phyloP scores from a whole-genome alignment of 1,140 invertebrate species.

The Phthorimaea operculella region DNA sequence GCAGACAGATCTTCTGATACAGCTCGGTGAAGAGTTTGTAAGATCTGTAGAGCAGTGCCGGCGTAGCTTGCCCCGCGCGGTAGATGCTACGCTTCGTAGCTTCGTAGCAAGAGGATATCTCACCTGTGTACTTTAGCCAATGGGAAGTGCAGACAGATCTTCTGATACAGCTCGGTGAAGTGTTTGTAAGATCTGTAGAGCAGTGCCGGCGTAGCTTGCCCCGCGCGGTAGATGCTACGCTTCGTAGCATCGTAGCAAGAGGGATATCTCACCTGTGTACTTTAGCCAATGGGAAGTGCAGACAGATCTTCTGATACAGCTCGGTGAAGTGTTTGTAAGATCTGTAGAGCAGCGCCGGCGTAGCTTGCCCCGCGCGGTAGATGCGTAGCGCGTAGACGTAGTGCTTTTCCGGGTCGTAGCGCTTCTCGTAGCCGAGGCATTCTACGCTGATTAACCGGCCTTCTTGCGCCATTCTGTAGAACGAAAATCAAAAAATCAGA shows the following conservation, averaged over 20 bases:
- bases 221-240: too few species aligned
- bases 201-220: too few species aligned
- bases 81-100: too few species aligned
- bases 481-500: background rate
- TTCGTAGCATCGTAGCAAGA: too few species aligned
- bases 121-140: conserved; percentile 87
- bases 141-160: conserved; percentile 92
- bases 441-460: conserved; percentile 88
- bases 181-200: too few species aligned
- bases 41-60: too few species aligned
- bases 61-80: too few species aligned
- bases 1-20: too few species aligned
- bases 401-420: conserved; percentile 97
- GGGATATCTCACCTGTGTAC: too few species aligned
- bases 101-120: too few species aligned
- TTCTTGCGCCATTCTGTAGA: conserved; percentile 85
- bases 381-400: conserved; percentile 96
- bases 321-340: conserved; percentile 97
- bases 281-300: conserved; percentile 91
- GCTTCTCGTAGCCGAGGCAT: conserved; percentile 91
- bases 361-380: conserved; percentile 83
- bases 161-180: too few species aligned
- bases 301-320: conserved; percentile 93
- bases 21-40: too few species aligned
- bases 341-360: conserved; percentile 88